phyloP scores from a whole-genome alignment of 1,140 invertebrate genomes.

The Charaxes varanes region DNA sequence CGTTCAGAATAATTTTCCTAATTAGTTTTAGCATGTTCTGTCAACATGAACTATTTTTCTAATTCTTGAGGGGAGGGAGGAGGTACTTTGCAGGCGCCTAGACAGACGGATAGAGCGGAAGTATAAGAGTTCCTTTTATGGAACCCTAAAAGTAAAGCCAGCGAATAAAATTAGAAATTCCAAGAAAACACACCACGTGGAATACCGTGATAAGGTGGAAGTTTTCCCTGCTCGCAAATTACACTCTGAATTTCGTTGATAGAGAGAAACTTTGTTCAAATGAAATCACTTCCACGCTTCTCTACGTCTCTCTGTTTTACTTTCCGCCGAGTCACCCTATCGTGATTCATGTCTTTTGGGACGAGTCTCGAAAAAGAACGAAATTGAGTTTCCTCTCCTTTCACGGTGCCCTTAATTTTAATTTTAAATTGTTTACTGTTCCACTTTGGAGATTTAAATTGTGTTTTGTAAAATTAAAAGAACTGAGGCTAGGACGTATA shows the following conservation, averaged over 20 bases:
- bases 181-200: conserved; percentile 67
- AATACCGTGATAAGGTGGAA: conserved; percentile 68
- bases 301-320: conserved; percentile 56
- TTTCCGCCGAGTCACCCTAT: conserved; percentile 48
- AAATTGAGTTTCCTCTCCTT: conserved; percentile 34
- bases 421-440: conserved; percentile 24
- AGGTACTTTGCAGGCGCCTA: no score
- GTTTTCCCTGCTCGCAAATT: conserved; percentile 67
- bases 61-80: no score
- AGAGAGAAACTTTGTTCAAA: conserved; percentile 67
- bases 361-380: conserved; percentile 30
- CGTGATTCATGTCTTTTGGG: conserved; percentile 40
- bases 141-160: conserved; percentile 19
- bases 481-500: no score
- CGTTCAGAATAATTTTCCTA: no score
- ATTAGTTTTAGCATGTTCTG: no score
- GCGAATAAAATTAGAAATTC: conserved; percentile 59
- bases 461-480: no score
- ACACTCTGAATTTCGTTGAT: conserved; percentile 69
- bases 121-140: no score
- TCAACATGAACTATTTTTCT: no score
- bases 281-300: conserved; percentile 65
- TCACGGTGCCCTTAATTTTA: conserved; percentile 28
- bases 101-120: no score
- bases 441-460: not conserved